phyloP scores from a whole-genome alignment of 2,888 invertebrate genomes.

The Hanleya hanleyi region DNA sequence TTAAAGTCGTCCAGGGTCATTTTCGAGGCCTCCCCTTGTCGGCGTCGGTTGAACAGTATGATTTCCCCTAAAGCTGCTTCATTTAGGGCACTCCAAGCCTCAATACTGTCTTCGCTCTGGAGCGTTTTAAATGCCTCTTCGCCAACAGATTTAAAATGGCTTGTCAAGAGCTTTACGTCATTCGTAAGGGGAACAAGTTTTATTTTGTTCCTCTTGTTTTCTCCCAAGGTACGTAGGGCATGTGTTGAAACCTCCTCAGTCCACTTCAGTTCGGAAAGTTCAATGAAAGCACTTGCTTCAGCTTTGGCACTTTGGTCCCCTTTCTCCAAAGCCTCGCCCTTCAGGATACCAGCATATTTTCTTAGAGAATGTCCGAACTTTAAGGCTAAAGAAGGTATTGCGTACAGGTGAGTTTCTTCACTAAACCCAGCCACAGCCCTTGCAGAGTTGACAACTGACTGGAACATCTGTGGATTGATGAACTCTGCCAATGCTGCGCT shows the following conservation, averaged over 20 bases:
- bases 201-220: conserved; percentile 14
- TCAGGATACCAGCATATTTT: conserved; percentile 11
- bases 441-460: neutral
- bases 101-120: conserved; percentile 7
- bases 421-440: conserved; percentile 9
- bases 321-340: conserved; percentile 5
- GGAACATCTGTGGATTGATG: neutral
- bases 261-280: conserved; percentile 13
- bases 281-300: neutral
- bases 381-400: conserved; percentile 21
- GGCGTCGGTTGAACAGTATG: conserved; percentile 9
- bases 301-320: neutral
- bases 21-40: conserved; percentile 14
- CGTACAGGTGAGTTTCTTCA: neutral
- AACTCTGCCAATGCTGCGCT: neutral
- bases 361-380: conserved; percentile 22
- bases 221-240: conserved; percentile 14
- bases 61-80: conserved; percentile 2
- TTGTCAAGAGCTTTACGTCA: conserved; percentile 6
- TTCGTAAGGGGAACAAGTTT: conserved; percentile 8
- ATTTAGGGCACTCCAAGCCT: conserved; percentile 8
- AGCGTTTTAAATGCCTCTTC: neutral
- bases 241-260: conserved; percentile 18
- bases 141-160: conserved; percentile 11
- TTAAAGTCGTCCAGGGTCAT: conserved; percentile 15